These are phyloP conservation scores for Ambastaia sidthimunki DNA, from an alignment of 2,797 vertebrate genomes.

Conservation along the genomic window DNA sequence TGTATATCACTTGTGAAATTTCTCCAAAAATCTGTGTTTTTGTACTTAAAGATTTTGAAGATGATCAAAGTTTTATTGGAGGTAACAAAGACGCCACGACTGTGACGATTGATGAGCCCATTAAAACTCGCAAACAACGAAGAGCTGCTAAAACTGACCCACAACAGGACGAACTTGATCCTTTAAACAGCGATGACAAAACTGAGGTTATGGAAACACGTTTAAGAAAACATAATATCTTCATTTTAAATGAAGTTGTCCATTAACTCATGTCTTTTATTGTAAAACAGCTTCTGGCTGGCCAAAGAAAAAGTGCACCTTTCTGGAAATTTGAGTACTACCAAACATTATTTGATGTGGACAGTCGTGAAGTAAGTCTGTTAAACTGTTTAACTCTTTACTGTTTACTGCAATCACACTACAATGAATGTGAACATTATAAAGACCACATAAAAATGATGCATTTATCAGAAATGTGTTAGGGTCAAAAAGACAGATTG, in stretches of 20 bases:
- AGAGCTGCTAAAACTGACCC: slow-evolving; percentile 63
- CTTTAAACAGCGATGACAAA: slow-evolving; percentile 83
- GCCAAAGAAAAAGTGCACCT: slow-evolving; percentile 87
- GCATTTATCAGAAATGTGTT: too few relatives aligned
- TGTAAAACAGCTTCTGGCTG: slow-evolving; percentile 84
- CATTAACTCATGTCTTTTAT: not conserved
- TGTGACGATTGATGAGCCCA: slow-evolving; percentile 84
- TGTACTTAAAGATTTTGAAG: slow-evolving; percentile 86
- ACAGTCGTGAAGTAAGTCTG: slow-evolving; percentile 87
- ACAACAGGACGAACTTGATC: slow-evolving; percentile 80
- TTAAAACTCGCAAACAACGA: slow-evolving; percentile 70
- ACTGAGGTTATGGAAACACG: slow-evolving; percentile 78
- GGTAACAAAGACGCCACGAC: slow-evolving; percentile 80
- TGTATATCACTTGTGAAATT: not conserved
- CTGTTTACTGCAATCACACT: not conserved
- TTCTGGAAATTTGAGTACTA: slow-evolving; percentile 99
- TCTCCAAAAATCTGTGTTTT: not conserved
- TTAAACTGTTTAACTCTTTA: not conserved
- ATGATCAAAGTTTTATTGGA: slow-evolving; percentile 77
- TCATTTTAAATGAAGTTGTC: not conserved
- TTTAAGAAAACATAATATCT: not conserved
- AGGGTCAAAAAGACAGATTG: too few relatives aligned
- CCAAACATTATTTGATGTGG: slow-evolving; percentile 93
- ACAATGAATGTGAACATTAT: not conserved
- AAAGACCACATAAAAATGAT: not conserved